These are phyloP conservation scores for Macrosoma leucophasiata DNA, from an alignment of 2,888 invertebrate genomes.

Conservation along the genomic window DNA sequence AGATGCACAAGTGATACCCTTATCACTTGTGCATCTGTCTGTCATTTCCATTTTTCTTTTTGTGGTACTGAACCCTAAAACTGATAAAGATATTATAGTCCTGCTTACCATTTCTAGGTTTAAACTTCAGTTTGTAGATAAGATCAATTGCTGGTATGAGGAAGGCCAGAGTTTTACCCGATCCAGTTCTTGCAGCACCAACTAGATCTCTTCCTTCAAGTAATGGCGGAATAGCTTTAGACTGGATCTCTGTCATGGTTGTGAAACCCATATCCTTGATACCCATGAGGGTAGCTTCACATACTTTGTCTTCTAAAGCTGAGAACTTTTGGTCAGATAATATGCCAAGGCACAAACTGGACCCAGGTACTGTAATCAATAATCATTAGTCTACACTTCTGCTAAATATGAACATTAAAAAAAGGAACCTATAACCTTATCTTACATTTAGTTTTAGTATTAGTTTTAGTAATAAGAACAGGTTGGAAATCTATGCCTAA, in stretches of 20 bases:
- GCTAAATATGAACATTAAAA: too few relatives aligned
- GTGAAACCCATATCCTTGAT: conserved; percentile 94
- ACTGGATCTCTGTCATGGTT: conserved; percentile 96
- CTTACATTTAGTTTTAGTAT: too few relatives aligned
- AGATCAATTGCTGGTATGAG: conserved; percentile 96
- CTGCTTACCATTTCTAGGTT: conserved; percentile 89
- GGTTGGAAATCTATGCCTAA: too few relatives aligned
- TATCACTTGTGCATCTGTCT: too few relatives aligned
- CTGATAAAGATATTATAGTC: too few relatives aligned
- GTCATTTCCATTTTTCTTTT: too few relatives aligned
- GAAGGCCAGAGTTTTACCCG: conserved; percentile 97
- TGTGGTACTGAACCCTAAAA: too few relatives aligned
- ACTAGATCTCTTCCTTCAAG: conserved; percentile 95
- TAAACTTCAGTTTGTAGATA: conserved; percentile 91
- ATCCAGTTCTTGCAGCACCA: conserved; percentile 96
- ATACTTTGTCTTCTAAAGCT: conserved; percentile 79
- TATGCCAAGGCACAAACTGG: conserved; percentile 76
- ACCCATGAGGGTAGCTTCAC: conserved; percentile 88
- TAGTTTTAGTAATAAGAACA: too few relatives aligned
- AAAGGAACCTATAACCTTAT: too few relatives aligned
- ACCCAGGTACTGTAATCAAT: conserved; percentile 78
- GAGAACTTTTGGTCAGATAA: conserved; percentile 77
- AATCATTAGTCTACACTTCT: too few relatives aligned
- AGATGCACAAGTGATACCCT: too few relatives aligned
- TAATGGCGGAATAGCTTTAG: conserved; percentile 90